These are phyloP conservation scores for Phrynocephalus vlangalii DNA, from an alignment of 2,797 vertebrate species.

Conservation along the genomic window DNA sequence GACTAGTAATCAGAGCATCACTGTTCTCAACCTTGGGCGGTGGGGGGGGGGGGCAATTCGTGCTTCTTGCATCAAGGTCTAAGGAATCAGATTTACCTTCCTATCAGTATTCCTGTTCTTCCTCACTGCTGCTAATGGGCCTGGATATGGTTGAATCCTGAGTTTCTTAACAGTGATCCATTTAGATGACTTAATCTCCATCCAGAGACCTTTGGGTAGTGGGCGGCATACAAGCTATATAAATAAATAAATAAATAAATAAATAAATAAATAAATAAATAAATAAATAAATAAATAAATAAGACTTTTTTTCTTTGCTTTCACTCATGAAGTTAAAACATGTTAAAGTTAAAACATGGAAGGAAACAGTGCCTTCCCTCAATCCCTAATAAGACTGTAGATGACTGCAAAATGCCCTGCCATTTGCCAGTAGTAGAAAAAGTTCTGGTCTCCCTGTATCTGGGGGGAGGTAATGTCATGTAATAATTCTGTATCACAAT, in stretches of 20 bases:
- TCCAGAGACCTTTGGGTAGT: too few relatives aligned
- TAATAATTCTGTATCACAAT: not conserved
- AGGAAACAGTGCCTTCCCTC: not conserved
- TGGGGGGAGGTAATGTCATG: not conserved
- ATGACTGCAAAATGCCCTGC: not conserved
- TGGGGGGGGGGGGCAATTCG: not conserved
- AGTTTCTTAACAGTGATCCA: too few relatives aligned
- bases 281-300: too few relatives aligned
- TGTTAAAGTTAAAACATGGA: not conserved
- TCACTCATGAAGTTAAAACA: not conserved
- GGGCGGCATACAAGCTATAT: too few relatives aligned
- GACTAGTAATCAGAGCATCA: conserved; percentile 24
- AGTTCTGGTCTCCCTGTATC: not conserved
- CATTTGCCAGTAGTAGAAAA: not conserved
- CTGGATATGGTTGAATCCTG: not conserved
- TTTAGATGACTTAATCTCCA: too few relatives aligned
- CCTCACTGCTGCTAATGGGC: not conserved
- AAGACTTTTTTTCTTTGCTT: not conserved
- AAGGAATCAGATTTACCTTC: not conserved
- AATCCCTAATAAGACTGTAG: not conserved
- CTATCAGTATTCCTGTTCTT: not conserved
- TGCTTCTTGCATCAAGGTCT: not conserved
- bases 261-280: too few relatives aligned
- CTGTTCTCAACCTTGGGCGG: not conserved
- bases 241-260: too few relatives aligned